Evolutionary conservation across 2,113 vertebrate genomes (phyloP).

Genomic region (Holacanthus passer): DNA sequence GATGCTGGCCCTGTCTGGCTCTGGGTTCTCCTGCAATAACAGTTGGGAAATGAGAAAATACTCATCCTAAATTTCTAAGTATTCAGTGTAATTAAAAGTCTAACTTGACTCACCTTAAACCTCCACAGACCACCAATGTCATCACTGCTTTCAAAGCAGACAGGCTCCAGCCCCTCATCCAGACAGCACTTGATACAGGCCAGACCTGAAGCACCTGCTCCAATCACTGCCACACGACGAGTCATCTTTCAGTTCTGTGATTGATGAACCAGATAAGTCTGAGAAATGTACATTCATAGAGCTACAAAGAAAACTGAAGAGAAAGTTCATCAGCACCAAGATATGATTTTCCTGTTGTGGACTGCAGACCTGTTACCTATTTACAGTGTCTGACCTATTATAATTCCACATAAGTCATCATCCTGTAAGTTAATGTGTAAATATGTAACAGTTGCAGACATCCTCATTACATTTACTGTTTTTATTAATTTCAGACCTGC

Average conservation of each 20-base stretch:
- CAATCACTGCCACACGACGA: conserved; percentile 86
- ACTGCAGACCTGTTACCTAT: not conserved
- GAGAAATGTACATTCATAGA: not conserved
- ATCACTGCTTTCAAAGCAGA: conserved; percentile 90
- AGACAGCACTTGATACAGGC: conserved; percentile 89
- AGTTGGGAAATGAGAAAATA: not conserved
- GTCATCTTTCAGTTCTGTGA: conserved; percentile 52
- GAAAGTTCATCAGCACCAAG: not conserved
- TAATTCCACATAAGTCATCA: too few relatives aligned
- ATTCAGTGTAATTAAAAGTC: not conserved
- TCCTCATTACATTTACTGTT: too few relatives aligned
- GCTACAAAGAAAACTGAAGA: not conserved
- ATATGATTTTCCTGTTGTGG: not conserved
- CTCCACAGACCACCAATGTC: conserved; percentile 93
- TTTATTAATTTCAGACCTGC: too few relatives aligned
- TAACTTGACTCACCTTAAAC: conserved; percentile 83
- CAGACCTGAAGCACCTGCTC: conserved; percentile 89
- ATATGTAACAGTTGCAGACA: too few relatives aligned
- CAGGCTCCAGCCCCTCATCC: conserved; percentile 91
- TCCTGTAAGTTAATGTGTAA: too few relatives aligned
- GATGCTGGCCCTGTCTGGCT: conserved; percentile 90
- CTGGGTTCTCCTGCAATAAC: conserved; percentile 85
- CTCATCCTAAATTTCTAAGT: not conserved
- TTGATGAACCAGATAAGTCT: not conserved
- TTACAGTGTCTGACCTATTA: not conserved